Evolutionary conservation across 2,888 invertebrate genomes (phyloP).

Genomic region (Polyploca ridens): DNA sequence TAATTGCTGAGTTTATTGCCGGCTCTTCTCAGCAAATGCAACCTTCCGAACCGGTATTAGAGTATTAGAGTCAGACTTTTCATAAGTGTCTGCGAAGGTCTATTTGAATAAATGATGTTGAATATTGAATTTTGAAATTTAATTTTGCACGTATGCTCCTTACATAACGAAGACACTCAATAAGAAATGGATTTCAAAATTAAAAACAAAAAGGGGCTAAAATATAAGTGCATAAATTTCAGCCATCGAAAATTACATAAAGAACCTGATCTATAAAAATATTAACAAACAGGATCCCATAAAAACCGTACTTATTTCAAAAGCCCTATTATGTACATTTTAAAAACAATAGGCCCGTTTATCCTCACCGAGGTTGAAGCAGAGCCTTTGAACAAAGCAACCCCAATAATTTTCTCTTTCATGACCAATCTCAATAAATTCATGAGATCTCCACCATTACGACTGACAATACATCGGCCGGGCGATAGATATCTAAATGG

Average conservation of each 20-base stretch:
- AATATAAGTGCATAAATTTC: not conserved
- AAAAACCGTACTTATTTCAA: constrained; percentile 8
- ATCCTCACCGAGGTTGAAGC: constrained; percentile 3
- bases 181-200: too few species aligned
- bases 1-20: too few species aligned
- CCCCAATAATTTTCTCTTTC: constrained; percentile 12
- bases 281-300: constrained; percentile 2
- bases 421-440: constrained; percentile 17
- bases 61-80: too few species aligned
- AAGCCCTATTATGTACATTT: constrained; percentile 11
- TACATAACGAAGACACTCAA: too few species aligned
- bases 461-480: constrained; percentile 14
- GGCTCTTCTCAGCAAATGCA: too few species aligned
- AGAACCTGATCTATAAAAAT: not conserved
- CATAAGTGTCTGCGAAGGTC: too few species aligned
- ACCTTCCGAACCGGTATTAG: too few species aligned
- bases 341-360: constrained; percentile 6
- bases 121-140: too few species aligned
- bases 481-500: constrained; percentile 1
- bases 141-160: too few species aligned
- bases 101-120: too few species aligned
- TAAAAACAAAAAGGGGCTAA: too few species aligned
- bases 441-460: constrained; percentile 13
- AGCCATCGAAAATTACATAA: not conserved
- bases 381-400: constrained; percentile 8